phyloP scores from a whole-genome alignment of 2,113 vertebrate genomes.

The Garra rufa region DNA sequence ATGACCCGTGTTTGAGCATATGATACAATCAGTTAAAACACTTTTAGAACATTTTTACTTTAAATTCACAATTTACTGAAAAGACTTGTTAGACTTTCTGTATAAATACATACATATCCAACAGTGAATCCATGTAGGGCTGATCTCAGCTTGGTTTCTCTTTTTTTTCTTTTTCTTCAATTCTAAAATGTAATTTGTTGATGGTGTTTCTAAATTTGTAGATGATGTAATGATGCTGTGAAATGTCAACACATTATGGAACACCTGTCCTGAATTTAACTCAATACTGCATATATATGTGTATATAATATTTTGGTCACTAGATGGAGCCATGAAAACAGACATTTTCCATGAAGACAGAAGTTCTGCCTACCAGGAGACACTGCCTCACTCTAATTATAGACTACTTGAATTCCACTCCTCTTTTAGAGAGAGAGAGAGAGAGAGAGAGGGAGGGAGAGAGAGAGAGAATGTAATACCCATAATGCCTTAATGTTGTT shows the following conservation, averaged over 20 bases:
- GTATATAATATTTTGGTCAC: background rate
- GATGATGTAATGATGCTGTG: background rate
- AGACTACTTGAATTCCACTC: background rate
- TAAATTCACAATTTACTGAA: background rate
- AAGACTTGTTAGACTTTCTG: background rate
- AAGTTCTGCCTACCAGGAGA: background rate
- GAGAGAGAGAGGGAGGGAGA: no score
- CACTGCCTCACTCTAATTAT: background rate
- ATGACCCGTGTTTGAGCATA: background rate
- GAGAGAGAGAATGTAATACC: no score
- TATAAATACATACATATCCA: background rate
- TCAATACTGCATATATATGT: background rate
- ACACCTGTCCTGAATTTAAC: background rate
- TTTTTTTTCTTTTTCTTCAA: background rate
- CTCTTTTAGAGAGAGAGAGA: no score
- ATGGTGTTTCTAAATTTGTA: background rate
- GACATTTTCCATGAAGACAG: background rate
- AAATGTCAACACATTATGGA: background rate
- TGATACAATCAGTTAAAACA: background rate
- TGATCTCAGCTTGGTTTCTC: background rate
- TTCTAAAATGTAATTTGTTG: background rate
- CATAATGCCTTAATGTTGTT: no score
- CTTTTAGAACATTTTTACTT: background rate
- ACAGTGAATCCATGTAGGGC: background rate
- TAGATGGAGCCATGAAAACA: constrained; percentile 17